These are phyloP conservation scores for Ditula angustiorana DNA, from an alignment of 2,888 invertebrate species.

Conservation along the genomic window DNA sequence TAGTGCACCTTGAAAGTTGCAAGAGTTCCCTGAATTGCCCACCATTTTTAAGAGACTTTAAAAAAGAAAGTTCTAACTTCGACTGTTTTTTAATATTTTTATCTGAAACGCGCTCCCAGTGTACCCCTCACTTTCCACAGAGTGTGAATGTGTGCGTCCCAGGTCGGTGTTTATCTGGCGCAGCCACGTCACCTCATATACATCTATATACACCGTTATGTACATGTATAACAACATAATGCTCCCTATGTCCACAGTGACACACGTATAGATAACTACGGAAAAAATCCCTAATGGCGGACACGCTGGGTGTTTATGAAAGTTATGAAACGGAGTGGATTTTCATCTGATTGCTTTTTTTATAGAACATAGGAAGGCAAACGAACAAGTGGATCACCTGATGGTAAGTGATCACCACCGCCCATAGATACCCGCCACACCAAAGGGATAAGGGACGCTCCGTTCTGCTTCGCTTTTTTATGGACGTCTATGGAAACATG, in stretches of 20 bases:
- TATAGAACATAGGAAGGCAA: no score
- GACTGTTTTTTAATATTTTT: no score
- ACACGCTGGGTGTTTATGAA: background rate
- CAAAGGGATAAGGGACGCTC: no score
- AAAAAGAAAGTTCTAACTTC: no score
- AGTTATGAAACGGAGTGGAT: background rate
- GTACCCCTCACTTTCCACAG: background rate
- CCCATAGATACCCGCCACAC: no score
- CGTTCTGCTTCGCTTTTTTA: no score
- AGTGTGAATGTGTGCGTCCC: conserved; percentile 59
- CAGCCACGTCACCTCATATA: conserved; percentile 55
- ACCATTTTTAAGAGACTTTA: no score
- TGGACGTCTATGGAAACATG: no score
- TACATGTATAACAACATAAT: conserved; percentile 23
- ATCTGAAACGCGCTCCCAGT: conserved; percentile 8
- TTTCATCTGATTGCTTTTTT: background rate
- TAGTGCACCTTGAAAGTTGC: no score
- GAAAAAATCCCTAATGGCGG: conserved; percentile 29
- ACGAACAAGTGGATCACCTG: no score
- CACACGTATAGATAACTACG: conserved; percentile 20
- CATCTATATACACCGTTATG: conserved; percentile 16
- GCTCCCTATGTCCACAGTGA: conserved; percentile 5
- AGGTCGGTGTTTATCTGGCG: conserved; percentile 67
- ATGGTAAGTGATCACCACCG: no score
- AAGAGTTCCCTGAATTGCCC: no score